Conservation (phyloP, 1,140 invertebrate genomes). For the Antheraea pernyi region DNA sequence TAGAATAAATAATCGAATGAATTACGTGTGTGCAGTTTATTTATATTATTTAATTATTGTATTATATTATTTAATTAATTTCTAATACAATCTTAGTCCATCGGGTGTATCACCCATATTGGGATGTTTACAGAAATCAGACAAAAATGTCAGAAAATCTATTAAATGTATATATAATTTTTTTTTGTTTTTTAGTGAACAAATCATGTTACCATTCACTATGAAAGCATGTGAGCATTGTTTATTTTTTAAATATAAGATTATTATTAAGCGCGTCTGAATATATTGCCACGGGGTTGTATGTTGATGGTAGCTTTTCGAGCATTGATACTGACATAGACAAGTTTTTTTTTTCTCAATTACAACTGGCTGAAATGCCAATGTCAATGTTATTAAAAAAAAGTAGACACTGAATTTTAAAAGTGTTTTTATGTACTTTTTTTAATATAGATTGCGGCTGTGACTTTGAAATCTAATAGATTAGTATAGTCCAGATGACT, state of each 20-base stretch:
- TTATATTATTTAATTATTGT: not conserved
- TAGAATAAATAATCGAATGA: not conserved
- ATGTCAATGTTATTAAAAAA: not conserved
- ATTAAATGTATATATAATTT: not conserved
- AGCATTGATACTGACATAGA: not conserved
- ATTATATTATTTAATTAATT: not conserved
- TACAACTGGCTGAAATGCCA: not conserved
- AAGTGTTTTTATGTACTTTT: not conserved
- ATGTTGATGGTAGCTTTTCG: not conserved
- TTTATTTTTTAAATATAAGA: constrained; percentile 60
- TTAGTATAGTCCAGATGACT: not conserved
- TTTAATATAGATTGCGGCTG: not conserved
- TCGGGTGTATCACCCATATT: not conserved
- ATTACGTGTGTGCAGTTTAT: no score
- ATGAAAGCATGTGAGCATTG: constrained; percentile 57
- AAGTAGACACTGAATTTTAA: not conserved
- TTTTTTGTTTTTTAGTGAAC: constrained; percentile 58
- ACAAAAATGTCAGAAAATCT: not conserved
- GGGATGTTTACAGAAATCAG: not conserved
- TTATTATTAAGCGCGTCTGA: constrained; percentile 22
- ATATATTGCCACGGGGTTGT: constrained; percentile 7
- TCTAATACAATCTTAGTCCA: constrained; percentile 3
- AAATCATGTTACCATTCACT: constrained; percentile 75
- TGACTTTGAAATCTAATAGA: not conserved
- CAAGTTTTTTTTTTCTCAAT: not conserved